phyloP scores from a whole-genome alignment of 2,797 vertebrate species.

The Florisuga fusca region DNA sequence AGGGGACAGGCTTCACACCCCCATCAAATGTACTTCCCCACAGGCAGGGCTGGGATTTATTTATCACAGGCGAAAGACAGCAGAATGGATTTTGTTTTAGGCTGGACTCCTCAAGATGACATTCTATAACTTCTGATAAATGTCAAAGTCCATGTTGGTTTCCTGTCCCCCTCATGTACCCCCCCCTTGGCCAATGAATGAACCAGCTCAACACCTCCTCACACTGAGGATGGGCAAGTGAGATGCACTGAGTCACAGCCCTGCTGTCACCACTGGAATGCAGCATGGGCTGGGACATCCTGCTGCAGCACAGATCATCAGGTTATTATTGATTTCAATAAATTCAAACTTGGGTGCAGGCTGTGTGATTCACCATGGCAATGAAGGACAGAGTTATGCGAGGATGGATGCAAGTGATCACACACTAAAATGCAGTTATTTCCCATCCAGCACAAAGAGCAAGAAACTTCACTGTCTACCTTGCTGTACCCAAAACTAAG shows the following conservation, averaged over 20 bases:
- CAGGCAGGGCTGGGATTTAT: background rate
- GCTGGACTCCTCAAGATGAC: background rate
- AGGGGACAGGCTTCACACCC: background rate
- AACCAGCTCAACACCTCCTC: background rate
- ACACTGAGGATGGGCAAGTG: background rate
- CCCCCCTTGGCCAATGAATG: rapidly evolving
- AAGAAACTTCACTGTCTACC: background rate
- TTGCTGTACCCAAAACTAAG: too few species aligned
- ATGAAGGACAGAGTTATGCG: background rate
- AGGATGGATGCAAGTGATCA: background rate
- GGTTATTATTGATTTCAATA: background rate
- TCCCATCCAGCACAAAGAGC: rapidly evolving
- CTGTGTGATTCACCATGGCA: background rate
- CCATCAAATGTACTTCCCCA: rapidly evolving
- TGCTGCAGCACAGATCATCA: rapidly evolving
- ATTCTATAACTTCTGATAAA: background rate
- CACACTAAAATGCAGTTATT: background rate
- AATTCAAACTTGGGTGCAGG: rapidly evolving
- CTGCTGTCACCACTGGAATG: rapidly evolving
- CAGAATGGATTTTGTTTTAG: background rate
- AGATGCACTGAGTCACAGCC: rapidly evolving
- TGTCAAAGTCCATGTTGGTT: background rate
- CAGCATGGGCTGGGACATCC: rapidly evolving
- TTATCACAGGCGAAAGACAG: rapidly evolving
- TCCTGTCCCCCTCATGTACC: background rate